A percentile compares a stretch with the other conserved stretches of the same genome.
These are phyloP conservation scores for Vulpes vulpes DNA, from an alignment of 2,113 vertebrate genomes.

Conservation along the genomic window DNA sequence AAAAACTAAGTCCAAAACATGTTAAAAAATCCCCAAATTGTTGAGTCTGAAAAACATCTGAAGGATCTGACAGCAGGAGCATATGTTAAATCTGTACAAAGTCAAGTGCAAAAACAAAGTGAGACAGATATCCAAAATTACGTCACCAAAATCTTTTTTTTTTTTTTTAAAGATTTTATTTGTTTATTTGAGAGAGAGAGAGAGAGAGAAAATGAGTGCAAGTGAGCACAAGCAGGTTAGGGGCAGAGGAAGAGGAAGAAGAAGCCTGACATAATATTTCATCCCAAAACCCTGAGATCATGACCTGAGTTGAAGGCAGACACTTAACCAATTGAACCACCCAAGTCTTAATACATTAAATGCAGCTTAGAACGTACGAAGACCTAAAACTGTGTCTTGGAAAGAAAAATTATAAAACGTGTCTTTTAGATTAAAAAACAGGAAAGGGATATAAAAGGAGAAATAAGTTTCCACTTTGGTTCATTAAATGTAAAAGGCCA, in stretches of 20 bases:
- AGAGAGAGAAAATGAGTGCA: background rate
- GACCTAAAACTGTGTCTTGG: conserved; percentile 35
- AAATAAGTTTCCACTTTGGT: conserved; percentile 51
- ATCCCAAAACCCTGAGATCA: background rate
- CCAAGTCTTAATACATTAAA: background rate
- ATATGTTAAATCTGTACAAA: conserved; percentile 67
- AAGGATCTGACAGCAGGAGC: conserved; percentile 37
- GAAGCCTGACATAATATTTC: background rate
- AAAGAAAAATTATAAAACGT: conserved; percentile 45
- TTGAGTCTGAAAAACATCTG: conserved; percentile 66
- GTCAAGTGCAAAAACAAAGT: conserved; percentile 69
- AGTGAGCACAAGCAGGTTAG: background rate
- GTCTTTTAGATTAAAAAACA: conserved; percentile 42
- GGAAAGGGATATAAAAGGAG: conserved; percentile 50
- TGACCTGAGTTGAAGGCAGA: background rate
- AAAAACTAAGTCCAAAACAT: conserved; percentile 64
- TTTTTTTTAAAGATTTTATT: background rate
- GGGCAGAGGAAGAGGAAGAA: background rate
- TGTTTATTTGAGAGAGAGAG: background rate
- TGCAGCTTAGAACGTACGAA: conserved; percentile 28
- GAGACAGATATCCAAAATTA: conserved; percentile 55
- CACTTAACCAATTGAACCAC: background rate
- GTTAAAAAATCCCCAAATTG: conserved; percentile 78
- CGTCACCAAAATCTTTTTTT: background rate
- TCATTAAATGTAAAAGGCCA: conserved; percentile 21